Evolutionary conservation across 2,888 invertebrate species (phyloP).

Genomic region (Trilocha varians): DNA sequence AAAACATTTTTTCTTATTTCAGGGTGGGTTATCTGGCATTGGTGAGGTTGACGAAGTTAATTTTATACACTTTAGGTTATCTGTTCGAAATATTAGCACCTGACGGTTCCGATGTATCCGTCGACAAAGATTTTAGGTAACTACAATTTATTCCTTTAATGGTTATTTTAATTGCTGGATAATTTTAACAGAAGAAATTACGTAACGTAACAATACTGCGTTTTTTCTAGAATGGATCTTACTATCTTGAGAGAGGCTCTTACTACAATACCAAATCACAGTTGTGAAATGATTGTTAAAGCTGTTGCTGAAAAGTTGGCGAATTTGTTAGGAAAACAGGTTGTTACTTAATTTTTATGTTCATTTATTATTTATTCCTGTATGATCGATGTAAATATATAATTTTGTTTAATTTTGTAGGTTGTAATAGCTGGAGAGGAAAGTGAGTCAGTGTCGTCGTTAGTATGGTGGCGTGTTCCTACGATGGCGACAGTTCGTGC

Average conservation of each 20-base stretch:
- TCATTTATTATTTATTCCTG: constrained; percentile 1
- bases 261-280: constrained; percentile 86
- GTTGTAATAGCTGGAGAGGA: constrained; percentile 53
- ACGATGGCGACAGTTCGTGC: constrained; percentile 59
- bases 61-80: constrained; percentile 89
- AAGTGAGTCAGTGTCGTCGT: constrained; percentile 47
- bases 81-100: constrained; percentile 77
- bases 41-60: constrained; percentile 89
- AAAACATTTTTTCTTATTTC: constrained; percentile 35
- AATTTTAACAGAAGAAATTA: constrained; percentile 2
- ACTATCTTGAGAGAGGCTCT: constrained; percentile 86
- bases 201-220: constrained; percentile 7
- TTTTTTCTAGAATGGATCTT: constrained; percentile 58
- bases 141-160: no score
- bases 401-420: constrained; percentile 23
- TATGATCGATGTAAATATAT: neutral
- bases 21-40: constrained; percentile 91
- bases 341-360: constrained; percentile 23
- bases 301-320: constrained; percentile 89
- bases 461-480: constrained; percentile 63
- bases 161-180: constrained; percentile 2
- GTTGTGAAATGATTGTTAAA: constrained; percentile 87
- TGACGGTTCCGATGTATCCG: constrained; percentile 55
- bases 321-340: constrained; percentile 84
- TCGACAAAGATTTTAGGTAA: constrained; percentile 60